Conservation (phyloP, 2,888 invertebrate species). For the Adineta ricciae region DNA sequence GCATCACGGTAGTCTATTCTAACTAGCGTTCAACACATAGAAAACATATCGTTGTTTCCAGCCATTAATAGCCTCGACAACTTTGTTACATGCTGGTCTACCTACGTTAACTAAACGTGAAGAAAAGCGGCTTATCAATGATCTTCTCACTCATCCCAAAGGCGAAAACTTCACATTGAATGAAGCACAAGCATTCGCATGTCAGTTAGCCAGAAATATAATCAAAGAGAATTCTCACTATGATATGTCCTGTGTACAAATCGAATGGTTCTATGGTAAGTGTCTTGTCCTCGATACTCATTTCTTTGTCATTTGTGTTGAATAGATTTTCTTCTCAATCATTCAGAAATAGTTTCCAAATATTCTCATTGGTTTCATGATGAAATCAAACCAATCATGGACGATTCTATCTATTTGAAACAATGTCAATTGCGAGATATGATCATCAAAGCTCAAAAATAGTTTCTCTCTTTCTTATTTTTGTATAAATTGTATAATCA, state of each 20-base stretch:
- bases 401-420: not conserved
- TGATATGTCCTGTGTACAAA: conserved; percentile 1
- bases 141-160: not conserved
- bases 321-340: not conserved
- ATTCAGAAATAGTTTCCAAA: not conserved
- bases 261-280: conserved; percentile 2
- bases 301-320: too few relatives aligned
- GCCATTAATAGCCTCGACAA: not conserved
- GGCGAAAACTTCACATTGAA: not conserved
- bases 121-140: not conserved
- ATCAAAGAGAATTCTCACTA: not conserved
- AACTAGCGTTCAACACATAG: too few relatives aligned
- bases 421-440: not conserved
- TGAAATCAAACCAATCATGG: not conserved
- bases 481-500: not conserved
- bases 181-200: not conserved
- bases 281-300: too few relatives aligned
- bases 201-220: not conserved
- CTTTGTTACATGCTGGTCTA: not conserved
- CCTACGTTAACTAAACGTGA: not conserved
- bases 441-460: not conserved
- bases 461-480: not conserved
- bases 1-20: not conserved
- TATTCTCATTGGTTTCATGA: not conserved
- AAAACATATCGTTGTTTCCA: too few relatives aligned